A percentile compares a stretch with the other conserved stretches of the same genome.
Evolutionary conservation across 2,113 vertebrate genomes (phyloP).

Genomic region (Ptychochromis oligacanthus): DNA sequence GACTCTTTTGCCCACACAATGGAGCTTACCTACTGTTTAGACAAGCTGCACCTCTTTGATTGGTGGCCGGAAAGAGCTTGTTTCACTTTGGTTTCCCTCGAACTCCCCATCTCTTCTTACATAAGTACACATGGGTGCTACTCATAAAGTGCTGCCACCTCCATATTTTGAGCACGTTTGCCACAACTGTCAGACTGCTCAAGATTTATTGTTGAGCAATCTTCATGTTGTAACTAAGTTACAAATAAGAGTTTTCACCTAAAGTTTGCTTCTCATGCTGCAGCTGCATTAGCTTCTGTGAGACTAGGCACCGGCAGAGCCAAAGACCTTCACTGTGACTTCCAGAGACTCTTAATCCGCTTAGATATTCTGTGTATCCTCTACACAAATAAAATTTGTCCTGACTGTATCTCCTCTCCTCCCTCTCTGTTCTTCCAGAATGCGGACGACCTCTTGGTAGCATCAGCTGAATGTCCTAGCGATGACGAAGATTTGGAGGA

Average conservation of each 20-base stretch:
- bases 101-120: conserved; percentile 2
- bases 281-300: not conserved
- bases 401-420: conserved; percentile 19
- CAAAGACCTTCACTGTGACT: not conserved
- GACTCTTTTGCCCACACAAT: not conserved
- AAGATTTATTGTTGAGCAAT: no score
- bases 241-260: not conserved
- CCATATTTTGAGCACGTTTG: not conserved
- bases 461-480: conserved; percentile 93
- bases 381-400: not conserved
- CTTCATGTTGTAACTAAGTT: not conserved
- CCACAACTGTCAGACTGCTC: not conserved
- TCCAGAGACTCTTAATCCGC: not conserved
- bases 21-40: not conserved
- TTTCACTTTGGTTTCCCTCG: not conserved
- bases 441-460: conserved; percentile 92
- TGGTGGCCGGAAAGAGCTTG: not conserved
- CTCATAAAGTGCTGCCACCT: conserved; percentile 16
- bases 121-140: conserved; percentile 15
- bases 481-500: conserved; percentile 96
- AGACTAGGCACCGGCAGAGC: conserved; percentile 7
- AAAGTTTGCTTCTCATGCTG: not conserved
- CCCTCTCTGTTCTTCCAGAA: conserved; percentile 79
- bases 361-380: not conserved
- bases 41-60: conserved; percentile 16